These are phyloP conservation scores for Ceryle rudis DNA, from an alignment of 2,797 vertebrate genomes.

Conservation along the genomic window DNA sequence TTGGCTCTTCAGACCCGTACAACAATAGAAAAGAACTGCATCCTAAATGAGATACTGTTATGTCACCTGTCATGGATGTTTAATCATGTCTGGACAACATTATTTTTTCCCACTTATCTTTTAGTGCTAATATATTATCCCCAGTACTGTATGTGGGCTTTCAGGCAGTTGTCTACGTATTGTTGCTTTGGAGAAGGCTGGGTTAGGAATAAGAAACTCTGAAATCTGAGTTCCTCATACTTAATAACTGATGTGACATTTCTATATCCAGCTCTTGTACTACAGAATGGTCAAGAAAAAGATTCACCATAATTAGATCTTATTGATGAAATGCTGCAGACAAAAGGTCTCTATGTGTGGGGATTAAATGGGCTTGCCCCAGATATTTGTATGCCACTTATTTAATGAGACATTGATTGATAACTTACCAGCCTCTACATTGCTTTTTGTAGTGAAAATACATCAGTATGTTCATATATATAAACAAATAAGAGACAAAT, in stretches of 20 bases:
- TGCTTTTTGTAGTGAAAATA: slow-evolving; percentile 6
- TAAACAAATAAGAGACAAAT: slow-evolving; percentile 17
- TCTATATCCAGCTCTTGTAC: neutral
- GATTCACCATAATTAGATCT: neutral
- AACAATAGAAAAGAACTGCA: neutral
- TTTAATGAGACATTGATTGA: slow-evolving; percentile 30
- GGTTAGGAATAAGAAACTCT: neutral
- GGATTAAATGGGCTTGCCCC: neutral
- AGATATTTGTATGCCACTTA: slow-evolving; percentile 15
- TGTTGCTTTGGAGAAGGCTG: neutral
- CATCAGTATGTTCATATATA: neutral
- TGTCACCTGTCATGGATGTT: neutral
- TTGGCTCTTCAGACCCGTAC: neutral
- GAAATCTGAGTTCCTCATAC: neutral
- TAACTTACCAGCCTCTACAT: neutral
- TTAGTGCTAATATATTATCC: neutral
- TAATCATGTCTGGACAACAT: neutral
- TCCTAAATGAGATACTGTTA: neutral
- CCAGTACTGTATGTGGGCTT: neutral
- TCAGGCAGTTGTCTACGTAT: neutral
- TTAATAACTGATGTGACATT: neutral
- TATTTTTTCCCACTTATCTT: neutral
- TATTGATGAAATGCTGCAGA: slow-evolving; percentile 12
- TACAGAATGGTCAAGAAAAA: neutral
- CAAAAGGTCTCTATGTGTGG: neutral